Base-by-base conservation (phyloP, 1,140 invertebrate species). In the Vollenhovia emeryi region DNA sequence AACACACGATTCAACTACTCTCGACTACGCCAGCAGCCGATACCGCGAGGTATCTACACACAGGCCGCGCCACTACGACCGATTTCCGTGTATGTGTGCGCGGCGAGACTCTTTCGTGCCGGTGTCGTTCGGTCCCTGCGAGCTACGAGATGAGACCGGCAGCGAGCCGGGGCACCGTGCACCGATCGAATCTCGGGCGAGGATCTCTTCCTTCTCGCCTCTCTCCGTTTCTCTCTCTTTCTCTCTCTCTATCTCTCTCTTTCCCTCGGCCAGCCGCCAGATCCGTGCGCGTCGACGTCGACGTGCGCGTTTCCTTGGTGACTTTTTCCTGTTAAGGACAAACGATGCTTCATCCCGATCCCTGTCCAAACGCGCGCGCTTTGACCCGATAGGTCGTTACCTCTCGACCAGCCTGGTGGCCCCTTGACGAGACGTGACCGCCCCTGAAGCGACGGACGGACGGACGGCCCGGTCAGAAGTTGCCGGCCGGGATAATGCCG, bases 391-490 rank as follows among this genome's bases (percentile, higher is more conserved):
- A 64, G 87, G 87, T 89, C 88, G 87, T 89, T 89, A 89, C 88
- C 88, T 89, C 87, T 64, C 87, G 69, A 64, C 68, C 87, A 85
- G 59, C 87, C 59, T 82, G 88, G 87, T 89, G 88, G 88, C 85
- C 87, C 48, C 88, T 87, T 89, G 88, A 89, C 88, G 87, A 89
- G 88, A 89, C 88, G 89, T 86, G 87, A 86, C 88, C 88, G 87
- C 88, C 88, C 85, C 80, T 89, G 85, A 80, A 66, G 73, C 27
- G 60, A 80, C 60, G 68, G 55, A 88, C 71, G 74, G 74, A n/a
- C n/a, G n/a, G n/a, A n/a, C n/a, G n/a, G 30, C 24, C 36, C 57
- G 80, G 71, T 36, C 69, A 62, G 43, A 84, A 84, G 71, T 76
- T 76, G 48, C 15, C 18, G 27, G 66, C 13, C 43, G 59, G 59